Percentiles rank a stretch among this genome's conserved stretches.
These are phyloP conservation scores for Brachyhypopomus gauderio DNA, from an alignment of 2,113 vertebrate species.

Conservation along the genomic window DNA sequence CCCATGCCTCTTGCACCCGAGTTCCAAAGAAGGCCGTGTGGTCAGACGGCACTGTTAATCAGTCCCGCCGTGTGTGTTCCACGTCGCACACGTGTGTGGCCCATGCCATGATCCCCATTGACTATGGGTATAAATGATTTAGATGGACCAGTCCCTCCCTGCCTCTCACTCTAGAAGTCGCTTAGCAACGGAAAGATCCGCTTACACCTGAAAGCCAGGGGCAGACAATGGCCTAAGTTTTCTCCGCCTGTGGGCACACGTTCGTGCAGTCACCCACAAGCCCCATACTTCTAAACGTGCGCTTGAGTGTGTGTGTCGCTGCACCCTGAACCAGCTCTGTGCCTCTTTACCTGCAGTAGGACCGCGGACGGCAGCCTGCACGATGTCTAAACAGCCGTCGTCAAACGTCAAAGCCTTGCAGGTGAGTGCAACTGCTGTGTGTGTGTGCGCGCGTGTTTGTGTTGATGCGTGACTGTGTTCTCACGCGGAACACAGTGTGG, in stretches of 20 bases:
- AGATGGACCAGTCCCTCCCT: conserved; percentile 78
- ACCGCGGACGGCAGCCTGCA: conserved; percentile 65
- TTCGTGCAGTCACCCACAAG: conserved; percentile 30
- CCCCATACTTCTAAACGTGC: neutral
- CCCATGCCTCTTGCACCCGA: neutral
- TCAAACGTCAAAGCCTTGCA: conserved; percentile 96
- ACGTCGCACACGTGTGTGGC: conserved; percentile 27
- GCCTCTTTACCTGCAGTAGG: conserved; percentile 62
- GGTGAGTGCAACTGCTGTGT: conserved; percentile 76
- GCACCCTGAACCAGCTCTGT: conserved; percentile 62
- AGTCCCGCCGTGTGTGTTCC: neutral
- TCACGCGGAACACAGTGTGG: too few species aligned
- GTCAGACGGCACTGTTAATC: too few species aligned
- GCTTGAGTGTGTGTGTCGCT: conserved; percentile 11
- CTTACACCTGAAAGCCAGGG: conserved; percentile 70
- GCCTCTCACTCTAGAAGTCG: conserved; percentile 73
- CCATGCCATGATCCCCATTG: conserved; percentile 37
- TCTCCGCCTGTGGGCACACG: conserved; percentile 8
- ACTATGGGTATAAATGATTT: conserved; percentile 89
- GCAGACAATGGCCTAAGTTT: conserved; percentile 55
- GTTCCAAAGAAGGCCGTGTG: neutral
- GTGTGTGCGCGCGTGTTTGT: neutral
- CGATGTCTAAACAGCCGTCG: conserved; percentile 93
- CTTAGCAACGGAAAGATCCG: conserved; percentile 87
- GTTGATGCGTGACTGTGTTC: too few species aligned